phyloP scores from a whole-genome alignment of 2,888 invertebrate genomes.

The Lithosia quadra region DNA sequence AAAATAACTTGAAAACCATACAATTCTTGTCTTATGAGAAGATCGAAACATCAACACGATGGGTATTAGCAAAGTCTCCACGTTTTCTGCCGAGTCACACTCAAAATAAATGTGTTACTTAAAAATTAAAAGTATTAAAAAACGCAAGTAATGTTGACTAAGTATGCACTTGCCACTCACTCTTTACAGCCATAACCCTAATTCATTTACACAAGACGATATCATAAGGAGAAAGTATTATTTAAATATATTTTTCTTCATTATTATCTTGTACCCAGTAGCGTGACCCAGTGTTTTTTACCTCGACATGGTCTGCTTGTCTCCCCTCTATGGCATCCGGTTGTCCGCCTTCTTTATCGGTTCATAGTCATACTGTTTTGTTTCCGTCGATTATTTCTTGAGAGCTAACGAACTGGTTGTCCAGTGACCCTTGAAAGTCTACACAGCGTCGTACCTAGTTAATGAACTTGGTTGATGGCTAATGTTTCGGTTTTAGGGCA shows the following conservation, averaged over 20 bases:
- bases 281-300: conserved; percentile 52
- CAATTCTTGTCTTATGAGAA: not conserved
- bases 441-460: conserved; percentile 28
- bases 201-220: not conserved
- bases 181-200: not conserved
- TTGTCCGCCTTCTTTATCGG: conserved; percentile 61
- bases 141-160: not conserved
- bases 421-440: conserved; percentile 69
- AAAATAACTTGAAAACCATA: too few relatives aligned
- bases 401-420: conserved; percentile 68
- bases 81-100: not conserved
- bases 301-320: conserved; percentile 71
- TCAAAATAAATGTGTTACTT: not conserved
- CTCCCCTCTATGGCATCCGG: conserved; percentile 72
- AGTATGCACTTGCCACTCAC: not conserved
- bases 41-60: not conserved
- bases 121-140: conserved; percentile 1
- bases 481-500: not conserved
- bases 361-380: conserved; percentile 44
- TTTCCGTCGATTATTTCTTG: conserved; percentile 76
- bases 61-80: too few relatives aligned
- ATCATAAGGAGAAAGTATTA: not conserved
- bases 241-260: conserved; percentile 17
- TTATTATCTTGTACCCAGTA: conserved; percentile 33
- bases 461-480: conserved; percentile 26